These are phyloP conservation scores for Talpa occidentalis DNA, from an alignment of 2,113 vertebrate genomes.

Conservation along the genomic window DNA sequence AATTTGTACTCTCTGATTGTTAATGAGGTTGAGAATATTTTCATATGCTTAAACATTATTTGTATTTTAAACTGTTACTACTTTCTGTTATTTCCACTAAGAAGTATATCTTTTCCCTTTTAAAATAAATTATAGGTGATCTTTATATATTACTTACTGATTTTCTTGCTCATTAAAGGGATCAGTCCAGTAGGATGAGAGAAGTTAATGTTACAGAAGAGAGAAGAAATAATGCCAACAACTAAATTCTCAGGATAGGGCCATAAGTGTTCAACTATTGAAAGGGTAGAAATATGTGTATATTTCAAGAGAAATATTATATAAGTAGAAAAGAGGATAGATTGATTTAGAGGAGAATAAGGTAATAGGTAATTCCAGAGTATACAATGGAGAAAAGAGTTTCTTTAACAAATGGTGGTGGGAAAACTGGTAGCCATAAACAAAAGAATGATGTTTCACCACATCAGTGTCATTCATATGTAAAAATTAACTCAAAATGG, in stretches of 20 bases:
- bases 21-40: background rate
- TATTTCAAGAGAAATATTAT: background rate
- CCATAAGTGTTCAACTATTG: too few species aligned
- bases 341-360: background rate
- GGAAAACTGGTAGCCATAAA: too few species aligned
- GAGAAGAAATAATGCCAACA: background rate
- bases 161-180: background rate
- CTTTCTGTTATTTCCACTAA: background rate
- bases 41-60: background rate
- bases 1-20: background rate
- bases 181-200: background rate
- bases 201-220: background rate
- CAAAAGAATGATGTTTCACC: too few species aligned
- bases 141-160: background rate
- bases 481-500: too few species aligned
- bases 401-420: too few species aligned
- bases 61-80: background rate
- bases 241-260: background rate
- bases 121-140: background rate
- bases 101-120: background rate
- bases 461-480: too few species aligned
- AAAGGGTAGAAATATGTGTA: background rate
- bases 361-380: background rate
- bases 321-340: background rate
- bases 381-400: too few species aligned